phyloP scores from a whole-genome alignment of 2,113 vertebrate genomes.

The Opisthocomus hoazin region DNA sequence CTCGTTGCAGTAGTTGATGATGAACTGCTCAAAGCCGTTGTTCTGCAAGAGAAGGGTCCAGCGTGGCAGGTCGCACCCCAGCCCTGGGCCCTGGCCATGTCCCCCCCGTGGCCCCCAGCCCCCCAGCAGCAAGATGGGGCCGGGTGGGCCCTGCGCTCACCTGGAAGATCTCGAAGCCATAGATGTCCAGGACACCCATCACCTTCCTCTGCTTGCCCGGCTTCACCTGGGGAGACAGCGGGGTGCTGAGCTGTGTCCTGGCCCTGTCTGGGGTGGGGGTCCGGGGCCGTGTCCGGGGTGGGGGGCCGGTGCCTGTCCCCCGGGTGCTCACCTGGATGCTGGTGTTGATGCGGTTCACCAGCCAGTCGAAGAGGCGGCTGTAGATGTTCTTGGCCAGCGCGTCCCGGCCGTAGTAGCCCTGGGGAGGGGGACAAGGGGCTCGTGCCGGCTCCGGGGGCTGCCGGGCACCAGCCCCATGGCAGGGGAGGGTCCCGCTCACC shows the following conservation, averaged over 20 bases:
- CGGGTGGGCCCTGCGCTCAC: neutral
- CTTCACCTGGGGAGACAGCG: constrained; percentile 50
- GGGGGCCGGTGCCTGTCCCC: neutral
- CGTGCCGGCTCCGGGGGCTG: neutral
- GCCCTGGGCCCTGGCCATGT: accelerated
- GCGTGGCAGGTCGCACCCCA: accelerated
- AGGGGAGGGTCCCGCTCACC: constrained; percentile 23
- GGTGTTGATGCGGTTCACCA: constrained; percentile 76
- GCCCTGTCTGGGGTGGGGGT: accelerated
- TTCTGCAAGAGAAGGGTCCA: constrained; percentile 15
- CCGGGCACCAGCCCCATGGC: accelerated
- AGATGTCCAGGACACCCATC: constrained; percentile 82
- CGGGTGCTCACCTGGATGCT: constrained; percentile 72
- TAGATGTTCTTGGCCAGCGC: constrained; percentile 81
- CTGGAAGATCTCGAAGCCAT: constrained; percentile 81
- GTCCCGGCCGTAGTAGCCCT: constrained; percentile 74
- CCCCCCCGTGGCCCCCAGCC: accelerated
- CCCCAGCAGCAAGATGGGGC: neutral
- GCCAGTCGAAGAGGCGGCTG: constrained; percentile 76
- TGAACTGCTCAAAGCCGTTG: constrained; percentile 81
- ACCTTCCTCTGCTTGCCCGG: constrained; percentile 65
- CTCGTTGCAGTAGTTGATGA: constrained; percentile 84
- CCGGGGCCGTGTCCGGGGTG: neutral
- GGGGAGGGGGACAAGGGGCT: neutral
- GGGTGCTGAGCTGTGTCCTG: neutral